Conservation (phyloP, 2,797 vertebrate genomes). For the Trematomus bernacchii region DNA sequence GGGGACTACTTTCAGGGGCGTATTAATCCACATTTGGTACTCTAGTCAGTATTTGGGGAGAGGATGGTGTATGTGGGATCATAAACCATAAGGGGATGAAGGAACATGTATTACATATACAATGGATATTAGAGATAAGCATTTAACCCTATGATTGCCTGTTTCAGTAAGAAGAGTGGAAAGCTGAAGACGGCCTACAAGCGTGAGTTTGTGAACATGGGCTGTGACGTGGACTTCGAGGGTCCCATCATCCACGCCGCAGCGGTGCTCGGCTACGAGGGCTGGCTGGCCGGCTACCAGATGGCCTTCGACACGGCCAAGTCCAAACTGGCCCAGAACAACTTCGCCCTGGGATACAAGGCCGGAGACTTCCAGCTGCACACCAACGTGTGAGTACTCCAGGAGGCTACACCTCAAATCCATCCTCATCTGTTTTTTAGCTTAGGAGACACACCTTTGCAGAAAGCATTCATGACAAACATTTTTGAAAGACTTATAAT, state of each 20-base stretch:
- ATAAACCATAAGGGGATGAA: not conserved
- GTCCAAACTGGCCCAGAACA: conserved; percentile 93
- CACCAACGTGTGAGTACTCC: conserved; percentile 93
- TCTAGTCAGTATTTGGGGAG: not conserved
- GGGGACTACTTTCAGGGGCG: too few relatives aligned
- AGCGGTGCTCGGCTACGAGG: conserved; percentile 92
- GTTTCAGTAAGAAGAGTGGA: conserved; percentile 93
- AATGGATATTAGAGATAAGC: not conserved
- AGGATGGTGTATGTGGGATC: not conserved
- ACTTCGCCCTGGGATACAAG: conserved; percentile 93
- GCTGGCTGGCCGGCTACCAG: conserved; percentile 96
- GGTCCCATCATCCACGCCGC: conserved; percentile 92
- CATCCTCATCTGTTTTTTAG: too few relatives aligned
- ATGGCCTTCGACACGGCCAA: conserved; percentile 96
- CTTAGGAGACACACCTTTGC: not conserved
- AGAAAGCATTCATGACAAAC: not conserved
- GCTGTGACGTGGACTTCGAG: conserved; percentile 93
- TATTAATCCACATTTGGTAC: too few relatives aligned
- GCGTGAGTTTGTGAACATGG: conserved; percentile 91
- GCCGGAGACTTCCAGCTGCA: conserved; percentile 97
- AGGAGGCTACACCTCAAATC: not conserved
- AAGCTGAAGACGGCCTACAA: conserved; percentile 96
- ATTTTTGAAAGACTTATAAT: too few relatives aligned
- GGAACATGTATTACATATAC: not conserved
- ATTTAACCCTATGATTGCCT: not conserved